phyloP scores from a whole-genome alignment of 2,113 vertebrate species.

The Probosciger aterrimus region DNA sequence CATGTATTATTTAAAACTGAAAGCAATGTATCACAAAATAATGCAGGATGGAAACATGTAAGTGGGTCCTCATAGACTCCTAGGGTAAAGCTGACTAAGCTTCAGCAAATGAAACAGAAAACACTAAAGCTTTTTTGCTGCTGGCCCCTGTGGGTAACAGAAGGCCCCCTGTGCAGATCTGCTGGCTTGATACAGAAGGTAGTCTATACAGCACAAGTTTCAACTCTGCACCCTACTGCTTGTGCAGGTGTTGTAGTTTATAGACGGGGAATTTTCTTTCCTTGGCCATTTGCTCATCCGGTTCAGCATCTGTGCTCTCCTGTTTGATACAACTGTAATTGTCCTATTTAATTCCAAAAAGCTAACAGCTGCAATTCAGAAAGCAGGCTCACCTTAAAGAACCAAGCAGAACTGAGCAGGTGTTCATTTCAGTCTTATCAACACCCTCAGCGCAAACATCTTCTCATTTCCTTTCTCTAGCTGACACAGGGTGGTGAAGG shows the following conservation, averaged over 20 bases:
- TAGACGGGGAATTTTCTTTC: background rate
- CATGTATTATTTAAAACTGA: background rate
- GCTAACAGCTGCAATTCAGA: background rate
- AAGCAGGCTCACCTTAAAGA: background rate
- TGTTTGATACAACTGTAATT: background rate
- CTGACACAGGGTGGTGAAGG: background rate
- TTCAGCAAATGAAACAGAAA: background rate
- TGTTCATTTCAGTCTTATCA: background rate
- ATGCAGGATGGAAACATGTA: background rate
- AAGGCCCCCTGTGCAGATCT: background rate
- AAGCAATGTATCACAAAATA: background rate
- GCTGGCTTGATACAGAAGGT: background rate
- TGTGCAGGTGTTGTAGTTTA: background rate
- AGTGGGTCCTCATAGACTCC: background rate
- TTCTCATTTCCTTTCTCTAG: background rate
- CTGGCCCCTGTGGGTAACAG: background rate
- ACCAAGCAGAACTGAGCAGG: background rate
- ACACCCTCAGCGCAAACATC: background rate
- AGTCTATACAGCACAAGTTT: background rate
- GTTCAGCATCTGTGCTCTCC: background rate
- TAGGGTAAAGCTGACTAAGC: background rate
- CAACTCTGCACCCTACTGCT: background rate
- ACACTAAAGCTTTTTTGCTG: background rate
- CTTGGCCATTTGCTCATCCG: background rate
- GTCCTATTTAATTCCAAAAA: background rate